Percentiles rank a stretch among this genome's conserved stretches.
These are phyloP conservation scores for Pachypeltis micranthus DNA, from an alignment of 1,140 invertebrate species.

Conservation along the genomic window DNA sequence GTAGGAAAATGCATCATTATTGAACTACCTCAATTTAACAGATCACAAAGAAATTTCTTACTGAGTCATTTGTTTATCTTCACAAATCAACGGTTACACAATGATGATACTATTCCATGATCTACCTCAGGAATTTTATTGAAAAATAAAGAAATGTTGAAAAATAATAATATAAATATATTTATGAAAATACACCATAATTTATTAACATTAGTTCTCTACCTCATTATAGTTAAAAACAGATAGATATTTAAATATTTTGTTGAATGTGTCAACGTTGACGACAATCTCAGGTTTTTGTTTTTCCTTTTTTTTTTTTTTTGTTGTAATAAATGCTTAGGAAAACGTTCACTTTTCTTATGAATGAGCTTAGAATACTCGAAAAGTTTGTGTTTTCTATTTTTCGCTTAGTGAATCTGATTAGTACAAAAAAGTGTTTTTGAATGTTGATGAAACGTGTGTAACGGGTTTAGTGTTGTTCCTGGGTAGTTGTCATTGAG, in stretches of 20 bases:
- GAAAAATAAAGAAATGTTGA: slow-evolving; percentile 1
- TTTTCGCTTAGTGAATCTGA: too few species aligned
- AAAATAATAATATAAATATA: not conserved
- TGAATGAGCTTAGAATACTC: too few species aligned
- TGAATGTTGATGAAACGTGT: too few species aligned
- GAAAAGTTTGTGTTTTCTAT: too few species aligned
- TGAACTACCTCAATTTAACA: slow-evolving; percentile 19
- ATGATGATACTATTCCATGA: slow-evolving; percentile 15
- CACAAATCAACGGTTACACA: not conserved
- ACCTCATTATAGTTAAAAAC: slow-evolving; percentile 10
- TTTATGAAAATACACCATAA: slow-evolving; percentile 14
- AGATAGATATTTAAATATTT: slow-evolving; percentile 18
- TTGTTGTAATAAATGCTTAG: not conserved
- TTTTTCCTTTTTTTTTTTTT: not conserved
- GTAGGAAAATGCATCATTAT: not conserved
- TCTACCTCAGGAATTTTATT: slow-evolving; percentile 20
- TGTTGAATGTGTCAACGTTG: slow-evolving; percentile 8
- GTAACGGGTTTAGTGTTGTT: too few species aligned
- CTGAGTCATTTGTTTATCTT: not conserved
- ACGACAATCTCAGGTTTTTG: slow-evolving; percentile 22
- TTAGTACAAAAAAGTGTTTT: too few species aligned
- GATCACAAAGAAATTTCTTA: slow-evolving; percentile 4
- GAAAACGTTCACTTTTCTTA: too few species aligned
- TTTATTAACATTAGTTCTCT: slow-evolving; percentile 19
- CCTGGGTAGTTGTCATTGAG: too few species aligned